Evolutionary conservation across 2,797 vertebrate genomes (phyloP).

Genomic region (Lepilemur septentrionalis): DNA sequence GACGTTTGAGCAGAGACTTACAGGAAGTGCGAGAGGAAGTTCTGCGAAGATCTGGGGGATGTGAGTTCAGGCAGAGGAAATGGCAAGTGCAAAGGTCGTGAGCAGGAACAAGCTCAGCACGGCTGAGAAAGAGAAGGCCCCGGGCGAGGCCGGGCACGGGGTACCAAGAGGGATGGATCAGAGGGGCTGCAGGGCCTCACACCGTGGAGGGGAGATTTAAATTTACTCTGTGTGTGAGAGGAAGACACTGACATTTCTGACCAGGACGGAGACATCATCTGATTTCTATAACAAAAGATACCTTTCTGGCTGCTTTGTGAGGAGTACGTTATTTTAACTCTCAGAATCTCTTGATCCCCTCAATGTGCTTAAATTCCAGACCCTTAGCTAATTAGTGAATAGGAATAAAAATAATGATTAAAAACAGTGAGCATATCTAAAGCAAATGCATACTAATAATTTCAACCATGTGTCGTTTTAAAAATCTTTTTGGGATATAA

Average conservation of each 20-base stretch:
- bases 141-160: not conserved
- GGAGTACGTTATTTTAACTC: not conserved
- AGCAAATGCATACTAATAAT: not conserved
- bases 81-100: not conserved
- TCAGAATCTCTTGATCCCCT: not conserved
- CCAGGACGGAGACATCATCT: not conserved
- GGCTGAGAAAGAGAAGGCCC: not conserved
- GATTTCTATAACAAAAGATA: not conserved
- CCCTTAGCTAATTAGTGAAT: not conserved
- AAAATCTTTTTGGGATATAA: too few relatives aligned
- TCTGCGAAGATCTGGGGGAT: not conserved
- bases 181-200: not conserved
- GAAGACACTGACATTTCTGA: not conserved
- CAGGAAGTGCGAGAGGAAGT: not conserved
- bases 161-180: not conserved
- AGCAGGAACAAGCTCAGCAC: not conserved
- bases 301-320: not conserved
- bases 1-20: not conserved
- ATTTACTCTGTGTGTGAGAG: not conserved
- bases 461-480: not conserved
- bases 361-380: not conserved
- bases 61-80: not conserved
- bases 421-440: not conserved
- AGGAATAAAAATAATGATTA: not conserved
- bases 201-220: too few relatives aligned